These are phyloP conservation scores for Amphiprion percula DNA, from an alignment of 2,113 vertebrate genomes.

Conservation along the genomic window DNA sequence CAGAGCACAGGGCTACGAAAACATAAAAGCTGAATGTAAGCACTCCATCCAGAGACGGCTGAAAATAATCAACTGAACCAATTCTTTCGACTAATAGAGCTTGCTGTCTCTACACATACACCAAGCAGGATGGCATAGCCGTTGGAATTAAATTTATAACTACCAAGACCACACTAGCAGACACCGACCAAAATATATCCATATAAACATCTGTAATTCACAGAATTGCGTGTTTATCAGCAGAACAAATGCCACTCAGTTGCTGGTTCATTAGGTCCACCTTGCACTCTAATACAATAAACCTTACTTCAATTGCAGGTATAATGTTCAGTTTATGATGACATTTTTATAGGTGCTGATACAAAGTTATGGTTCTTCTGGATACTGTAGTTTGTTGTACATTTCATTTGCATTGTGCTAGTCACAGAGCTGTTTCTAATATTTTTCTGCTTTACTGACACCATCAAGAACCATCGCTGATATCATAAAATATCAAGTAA, in stretches of 20 bases:
- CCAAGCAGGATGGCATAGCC: background rate
- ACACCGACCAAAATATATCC: background rate
- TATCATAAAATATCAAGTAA: background rate
- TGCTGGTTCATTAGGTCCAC: background rate
- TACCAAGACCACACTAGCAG: background rate
- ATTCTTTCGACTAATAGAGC: background rate
- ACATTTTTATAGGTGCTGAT: background rate
- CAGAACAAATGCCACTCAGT: background rate
- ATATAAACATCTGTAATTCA: background rate
- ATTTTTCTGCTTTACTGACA: background rate
- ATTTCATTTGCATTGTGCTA: background rate
- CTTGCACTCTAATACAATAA: background rate
- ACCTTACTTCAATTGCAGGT: background rate
- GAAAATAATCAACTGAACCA: slow-evolving; percentile 9
- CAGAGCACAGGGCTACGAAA: slow-evolving; percentile 67
- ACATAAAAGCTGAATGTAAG: slow-evolving; percentile 12
- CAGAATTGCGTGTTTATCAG: background rate
- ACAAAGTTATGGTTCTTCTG: background rate
- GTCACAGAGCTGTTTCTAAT: background rate
- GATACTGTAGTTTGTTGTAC: background rate
- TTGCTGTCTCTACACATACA: background rate
- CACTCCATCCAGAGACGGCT: background rate
- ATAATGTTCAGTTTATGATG: background rate
- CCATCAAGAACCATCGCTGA: too few species aligned
- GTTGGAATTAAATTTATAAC: background rate